phyloP scores from a whole-genome alignment of 2,888 invertebrate species.

The Leucophenga montana region DNA sequence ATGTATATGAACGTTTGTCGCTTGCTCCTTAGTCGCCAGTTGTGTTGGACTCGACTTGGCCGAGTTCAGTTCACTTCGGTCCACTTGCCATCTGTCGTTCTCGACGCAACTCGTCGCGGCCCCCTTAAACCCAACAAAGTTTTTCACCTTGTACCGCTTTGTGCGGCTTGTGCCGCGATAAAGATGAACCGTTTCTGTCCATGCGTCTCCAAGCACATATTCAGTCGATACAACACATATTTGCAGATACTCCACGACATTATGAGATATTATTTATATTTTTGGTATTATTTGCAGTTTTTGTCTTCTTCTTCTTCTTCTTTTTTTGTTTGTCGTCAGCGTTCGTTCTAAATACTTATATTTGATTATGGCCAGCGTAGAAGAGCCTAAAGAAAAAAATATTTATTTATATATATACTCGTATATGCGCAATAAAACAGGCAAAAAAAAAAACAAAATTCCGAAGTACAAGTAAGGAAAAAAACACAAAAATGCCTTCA shows the following conservation, averaged over 20 bases:
- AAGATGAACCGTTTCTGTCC: constrained; percentile 17
- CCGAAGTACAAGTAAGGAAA: constrained; percentile 30
- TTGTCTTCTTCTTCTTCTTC: constrained; percentile 15
- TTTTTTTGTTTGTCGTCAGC: no score
- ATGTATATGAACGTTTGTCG: constrained; percentile 42
- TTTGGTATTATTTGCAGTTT: constrained; percentile 32
- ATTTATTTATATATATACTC: no score
- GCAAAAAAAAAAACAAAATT: constrained; percentile 14
- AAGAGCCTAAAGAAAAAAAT: constrained; percentile 26
- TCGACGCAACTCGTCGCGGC: neutral
- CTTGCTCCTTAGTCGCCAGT: constrained; percentile 29
- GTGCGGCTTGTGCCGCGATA: constrained; percentile 40
- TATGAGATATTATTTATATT: constrained; percentile 67
- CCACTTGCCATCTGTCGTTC: constrained; percentile 29
- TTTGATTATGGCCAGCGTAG: constrained; percentile 56
- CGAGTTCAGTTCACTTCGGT: neutral
- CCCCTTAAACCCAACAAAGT: neutral
- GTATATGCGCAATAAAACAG: constrained; percentile 24
- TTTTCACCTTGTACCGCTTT: constrained; percentile 21
- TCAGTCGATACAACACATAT: constrained; percentile 31
- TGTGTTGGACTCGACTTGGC: neutral
- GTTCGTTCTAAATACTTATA: constrained; percentile 52
- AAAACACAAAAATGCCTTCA: constrained; percentile 29
- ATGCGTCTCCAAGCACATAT: constrained; percentile 29
- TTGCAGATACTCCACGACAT: constrained; percentile 62